phyloP scores from a whole-genome alignment of 2,888 invertebrate genomes.

The Stenodera caucasica region DNA sequence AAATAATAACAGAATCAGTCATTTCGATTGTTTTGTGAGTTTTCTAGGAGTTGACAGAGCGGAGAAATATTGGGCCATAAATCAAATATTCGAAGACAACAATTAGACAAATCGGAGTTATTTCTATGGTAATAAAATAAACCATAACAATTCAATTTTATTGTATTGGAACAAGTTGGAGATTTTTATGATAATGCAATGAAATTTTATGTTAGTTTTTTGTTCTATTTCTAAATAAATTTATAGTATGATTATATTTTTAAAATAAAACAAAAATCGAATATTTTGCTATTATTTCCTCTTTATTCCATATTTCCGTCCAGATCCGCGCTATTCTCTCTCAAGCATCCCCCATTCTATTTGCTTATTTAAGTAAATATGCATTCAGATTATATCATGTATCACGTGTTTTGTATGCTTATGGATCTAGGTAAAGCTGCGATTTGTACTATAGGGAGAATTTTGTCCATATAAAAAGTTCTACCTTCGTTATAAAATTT shows the following conservation, averaged over 20 bases:
- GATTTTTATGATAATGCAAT: neutral
- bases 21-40: too few relatives aligned
- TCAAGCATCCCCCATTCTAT: neutral
- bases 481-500: neutral
- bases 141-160: neutral
- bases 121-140: neutral
- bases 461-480: neutral
- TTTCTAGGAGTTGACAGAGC: neutral
- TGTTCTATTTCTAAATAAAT: too few relatives aligned
- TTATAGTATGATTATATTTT: neutral
- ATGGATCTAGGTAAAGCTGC: neutral
- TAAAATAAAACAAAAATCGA: too few relatives aligned
- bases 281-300: too few relatives aligned
- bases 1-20: too few relatives aligned
- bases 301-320: neutral
- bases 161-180: neutral
- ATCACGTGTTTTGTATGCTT: neutral
- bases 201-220: neutral
- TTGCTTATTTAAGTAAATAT: slow-evolving; percentile 3
- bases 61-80: neutral
- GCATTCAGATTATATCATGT: neutral
- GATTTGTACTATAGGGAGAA: neutral
- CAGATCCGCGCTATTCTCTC: neutral
- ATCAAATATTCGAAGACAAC: neutral
- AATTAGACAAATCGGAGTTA: neutral